These are phyloP conservation scores for Myxocyprinus asiaticus DNA, from an alignment of 2,113 vertebrate species.

Conservation along the genomic window DNA sequence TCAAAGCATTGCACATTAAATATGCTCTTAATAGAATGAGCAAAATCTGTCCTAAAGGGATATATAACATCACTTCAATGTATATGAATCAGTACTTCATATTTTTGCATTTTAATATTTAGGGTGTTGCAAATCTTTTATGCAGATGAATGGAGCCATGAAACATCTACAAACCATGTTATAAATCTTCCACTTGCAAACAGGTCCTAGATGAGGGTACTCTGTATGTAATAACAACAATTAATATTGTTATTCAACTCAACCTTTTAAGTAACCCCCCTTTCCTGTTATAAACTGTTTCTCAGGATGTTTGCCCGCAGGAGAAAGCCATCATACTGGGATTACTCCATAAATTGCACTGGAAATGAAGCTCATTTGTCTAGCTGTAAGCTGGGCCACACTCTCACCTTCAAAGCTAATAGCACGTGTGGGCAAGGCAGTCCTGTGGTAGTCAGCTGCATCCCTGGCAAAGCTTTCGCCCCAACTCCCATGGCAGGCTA, in stretches of 20 bases:
- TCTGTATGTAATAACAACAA: not conserved
- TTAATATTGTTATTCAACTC: not conserved
- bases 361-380: constrained; percentile 90
- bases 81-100: too few relatives aligned
- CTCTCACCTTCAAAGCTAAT: constrained; percentile 63
- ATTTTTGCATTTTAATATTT: not conserved
- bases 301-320: constrained; percentile 84
- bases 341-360: constrained; percentile 86
- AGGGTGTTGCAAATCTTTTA: not conserved
- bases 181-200: not conserved
- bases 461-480: constrained; percentile 85
- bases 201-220: not conserved
- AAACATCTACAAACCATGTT: too few relatives aligned
- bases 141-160: not conserved
- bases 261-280: not conserved
- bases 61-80: too few relatives aligned
- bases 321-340: constrained; percentile 87
- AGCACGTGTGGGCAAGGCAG: constrained; percentile 74
- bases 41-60: too few relatives aligned
- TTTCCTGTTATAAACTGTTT: constrained; percentile 5
- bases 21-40: too few relatives aligned
- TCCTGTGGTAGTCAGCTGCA: constrained; percentile 91
- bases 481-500: constrained; percentile 79
- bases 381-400: constrained; percentile 82
- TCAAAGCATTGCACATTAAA: too few relatives aligned